These are phyloP conservation scores for Platichthys flesus DNA, from an alignment of 2,113 vertebrate species.

Conservation along the genomic window DNA sequence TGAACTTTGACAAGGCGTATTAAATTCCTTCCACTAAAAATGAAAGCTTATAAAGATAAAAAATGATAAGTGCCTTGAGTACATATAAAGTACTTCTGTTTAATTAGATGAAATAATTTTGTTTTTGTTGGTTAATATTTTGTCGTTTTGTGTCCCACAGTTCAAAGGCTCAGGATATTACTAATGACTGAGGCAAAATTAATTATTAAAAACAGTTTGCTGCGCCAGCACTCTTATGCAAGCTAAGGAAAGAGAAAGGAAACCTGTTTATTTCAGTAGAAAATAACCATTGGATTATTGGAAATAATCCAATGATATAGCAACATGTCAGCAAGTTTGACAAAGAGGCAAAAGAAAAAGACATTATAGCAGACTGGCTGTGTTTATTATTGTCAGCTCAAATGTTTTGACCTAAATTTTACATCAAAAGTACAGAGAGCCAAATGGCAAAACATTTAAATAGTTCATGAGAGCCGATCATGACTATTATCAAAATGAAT, in stretches of 20 bases:
- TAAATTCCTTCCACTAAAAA: slow-evolving; percentile 1
- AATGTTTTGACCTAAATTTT: neutral
- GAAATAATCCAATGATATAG: neutral
- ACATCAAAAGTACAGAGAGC: no score
- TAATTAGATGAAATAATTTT: neutral
- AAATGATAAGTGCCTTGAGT: neutral
- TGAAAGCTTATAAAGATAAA: slow-evolving; percentile 7
- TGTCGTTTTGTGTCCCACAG: neutral
- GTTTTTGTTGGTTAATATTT: neutral
- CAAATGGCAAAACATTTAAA: no score
- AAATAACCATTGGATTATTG: neutral
- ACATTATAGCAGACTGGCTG: neutral
- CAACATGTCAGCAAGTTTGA: no score
- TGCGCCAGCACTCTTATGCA: no score
- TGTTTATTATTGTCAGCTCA: neutral
- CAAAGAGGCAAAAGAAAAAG: neutral
- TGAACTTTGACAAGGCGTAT: slow-evolving; percentile 72
- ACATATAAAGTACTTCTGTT: neutral
- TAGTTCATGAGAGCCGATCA: no score
- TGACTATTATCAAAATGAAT: no score
- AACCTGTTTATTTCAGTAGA: no score
- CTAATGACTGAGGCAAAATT: no score
- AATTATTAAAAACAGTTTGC: no score
- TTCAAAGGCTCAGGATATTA: neutral
- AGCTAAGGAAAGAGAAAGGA: no score